These are phyloP conservation scores for Tympanoctomys barrerae DNA, from an alignment of 2,797 vertebrate species.

Conservation along the genomic window DNA sequence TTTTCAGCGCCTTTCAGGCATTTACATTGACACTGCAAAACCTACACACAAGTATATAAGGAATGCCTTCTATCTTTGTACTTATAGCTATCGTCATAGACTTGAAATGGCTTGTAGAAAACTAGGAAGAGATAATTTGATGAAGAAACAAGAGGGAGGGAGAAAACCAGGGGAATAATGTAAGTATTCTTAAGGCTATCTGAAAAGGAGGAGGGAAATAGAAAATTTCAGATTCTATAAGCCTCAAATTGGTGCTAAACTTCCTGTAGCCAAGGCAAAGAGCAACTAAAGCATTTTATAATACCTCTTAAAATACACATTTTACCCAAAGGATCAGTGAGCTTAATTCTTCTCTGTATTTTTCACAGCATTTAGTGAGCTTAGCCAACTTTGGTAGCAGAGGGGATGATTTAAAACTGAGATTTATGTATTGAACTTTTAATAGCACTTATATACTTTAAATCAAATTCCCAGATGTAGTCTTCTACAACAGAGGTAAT, in stretches of 20 bases:
- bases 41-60: background rate
- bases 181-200: background rate
- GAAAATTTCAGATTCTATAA: background rate
- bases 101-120: background rate
- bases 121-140: background rate
- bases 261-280: background rate
- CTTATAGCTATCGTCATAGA: background rate
- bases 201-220: background rate
- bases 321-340: background rate
- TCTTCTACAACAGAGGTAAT: background rate
- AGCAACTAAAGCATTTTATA: background rate
- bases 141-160: background rate
- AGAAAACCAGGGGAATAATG: background rate
- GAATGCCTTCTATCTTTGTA: background rate
- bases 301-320: background rate
- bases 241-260: background rate
- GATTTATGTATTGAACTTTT: background rate
- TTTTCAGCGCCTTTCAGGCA: background rate
- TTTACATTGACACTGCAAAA: background rate
- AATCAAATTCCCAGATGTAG: background rate
- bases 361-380: background rate
- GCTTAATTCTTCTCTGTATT: background rate
- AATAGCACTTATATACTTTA: slow-evolving; percentile 1
- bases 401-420: background rate
- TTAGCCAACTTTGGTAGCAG: background rate